A percentile compares a stretch with the other conserved stretches of the same genome.
Evolutionary conservation across 2,888 invertebrate genomes (phyloP).

Genomic region (Rhamphomyia laevipes): DNA sequence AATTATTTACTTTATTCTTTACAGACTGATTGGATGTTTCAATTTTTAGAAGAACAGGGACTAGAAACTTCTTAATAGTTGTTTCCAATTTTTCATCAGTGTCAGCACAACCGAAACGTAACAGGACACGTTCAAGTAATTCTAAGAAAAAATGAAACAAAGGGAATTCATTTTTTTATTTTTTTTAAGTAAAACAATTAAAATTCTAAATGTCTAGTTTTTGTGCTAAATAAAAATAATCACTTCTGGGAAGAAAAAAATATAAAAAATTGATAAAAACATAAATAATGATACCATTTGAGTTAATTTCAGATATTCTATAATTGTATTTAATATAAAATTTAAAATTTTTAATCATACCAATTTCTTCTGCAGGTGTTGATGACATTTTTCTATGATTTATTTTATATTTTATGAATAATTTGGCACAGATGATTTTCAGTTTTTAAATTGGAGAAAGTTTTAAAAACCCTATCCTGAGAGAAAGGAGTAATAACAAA

Average conservation of each 20-base stretch:
- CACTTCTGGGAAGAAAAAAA: neutral
- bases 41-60: slow-evolving; percentile 82
- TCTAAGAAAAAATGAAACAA: slow-evolving; percentile 41
- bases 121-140: slow-evolving; percentile 77
- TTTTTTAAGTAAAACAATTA: neutral
- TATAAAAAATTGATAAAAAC: too few species aligned
- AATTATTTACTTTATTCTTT: slow-evolving; percentile 44
- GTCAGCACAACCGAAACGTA: slow-evolving; percentile 79
- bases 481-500: too few species aligned
- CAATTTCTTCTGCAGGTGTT: slow-evolving; percentile 33
- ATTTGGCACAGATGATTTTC: too few species aligned
- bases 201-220: too few species aligned
- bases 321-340: neutral
- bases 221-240: slow-evolving; percentile 1
- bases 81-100: slow-evolving; percentile 79
- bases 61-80: slow-evolving; percentile 64
- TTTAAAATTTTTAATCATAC: slow-evolving; percentile 20
- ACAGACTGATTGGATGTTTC: slow-evolving; percentile 80
- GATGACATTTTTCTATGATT: slow-evolving; percentile 31
- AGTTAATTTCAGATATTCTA: neutral
- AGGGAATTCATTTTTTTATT: too few species aligned
- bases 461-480: too few species aligned
- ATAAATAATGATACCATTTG: neutral
- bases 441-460: too few species aligned
- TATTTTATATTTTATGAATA: slow-evolving; percentile 3